These are phyloP conservation scores for Sarcophilus harrisii DNA, from an alignment of 2,797 vertebrate genomes.

Conservation along the genomic window DNA sequence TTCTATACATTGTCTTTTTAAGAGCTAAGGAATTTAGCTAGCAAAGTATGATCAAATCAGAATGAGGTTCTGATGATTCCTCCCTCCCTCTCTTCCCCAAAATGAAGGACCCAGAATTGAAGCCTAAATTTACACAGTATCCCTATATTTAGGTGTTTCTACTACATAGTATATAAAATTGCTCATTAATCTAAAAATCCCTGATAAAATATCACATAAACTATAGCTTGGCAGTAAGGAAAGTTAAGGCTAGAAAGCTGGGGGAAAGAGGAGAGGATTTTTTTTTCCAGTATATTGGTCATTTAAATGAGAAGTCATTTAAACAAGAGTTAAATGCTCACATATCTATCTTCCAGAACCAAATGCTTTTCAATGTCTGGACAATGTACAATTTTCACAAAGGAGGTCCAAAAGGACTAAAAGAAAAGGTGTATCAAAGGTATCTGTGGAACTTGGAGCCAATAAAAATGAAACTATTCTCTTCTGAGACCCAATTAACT, in stretches of 20 bases:
- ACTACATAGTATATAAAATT: conserved; percentile 1
- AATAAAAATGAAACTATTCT: conserved; percentile 82
- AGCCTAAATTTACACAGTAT: conserved; percentile 42
- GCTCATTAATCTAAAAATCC: background rate
- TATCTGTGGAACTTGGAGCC: conserved; percentile 68
- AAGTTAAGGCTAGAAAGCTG: conserved; percentile 42
- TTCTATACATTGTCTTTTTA: conserved; percentile 63
- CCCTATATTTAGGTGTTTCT: conserved; percentile 24
- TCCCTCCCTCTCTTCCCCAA: conserved; percentile 15
- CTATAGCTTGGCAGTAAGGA: background rate
- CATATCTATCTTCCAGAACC: conserved; percentile 23
- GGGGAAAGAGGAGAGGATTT: conserved; percentile 6
- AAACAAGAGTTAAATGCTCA: conserved; percentile 26
- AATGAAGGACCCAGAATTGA: conserved; percentile 66
- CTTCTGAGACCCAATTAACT: conserved; percentile 83
- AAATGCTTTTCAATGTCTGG: background rate
- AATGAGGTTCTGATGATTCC: conserved; percentile 72
- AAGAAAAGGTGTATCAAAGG: conserved; percentile 70
- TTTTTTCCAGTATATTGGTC: conserved; percentile 43
- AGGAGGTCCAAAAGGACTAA: conserved; percentile 69
- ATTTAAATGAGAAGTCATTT: conserved; percentile 44
- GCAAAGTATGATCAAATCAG: conserved; percentile 73
- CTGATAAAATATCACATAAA: conserved; percentile 44
- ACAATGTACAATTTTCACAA: background rate
- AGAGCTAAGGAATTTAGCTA: conserved; percentile 77